Conservation (phyloP, 92 coral and sea anemone genomes). For the Micromussa lordhowensis region DNA sequence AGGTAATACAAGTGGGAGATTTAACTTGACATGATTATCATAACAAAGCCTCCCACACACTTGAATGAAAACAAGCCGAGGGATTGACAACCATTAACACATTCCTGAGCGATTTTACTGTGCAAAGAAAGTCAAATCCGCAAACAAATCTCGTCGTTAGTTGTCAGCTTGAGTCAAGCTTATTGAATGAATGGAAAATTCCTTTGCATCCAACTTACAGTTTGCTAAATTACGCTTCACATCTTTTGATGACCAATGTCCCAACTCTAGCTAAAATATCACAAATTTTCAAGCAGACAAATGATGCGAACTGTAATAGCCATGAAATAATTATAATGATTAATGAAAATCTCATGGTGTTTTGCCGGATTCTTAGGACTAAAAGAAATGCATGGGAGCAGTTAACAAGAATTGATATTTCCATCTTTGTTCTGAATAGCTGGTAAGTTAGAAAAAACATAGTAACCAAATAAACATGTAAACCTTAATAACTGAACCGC, state of each 20-base stretch:
- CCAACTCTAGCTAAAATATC: neutral
- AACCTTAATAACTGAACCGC: too few species aligned
- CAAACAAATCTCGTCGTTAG: constrained; percentile 14
- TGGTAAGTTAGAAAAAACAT: neutral
- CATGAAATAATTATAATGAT: neutral
- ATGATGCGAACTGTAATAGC: neutral
- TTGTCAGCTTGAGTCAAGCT: constrained; percentile 26
- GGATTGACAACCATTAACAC: constrained; percentile 22
- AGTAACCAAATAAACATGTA: neutral
- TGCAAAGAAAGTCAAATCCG: constrained; percentile 21
- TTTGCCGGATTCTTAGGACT: neutral
- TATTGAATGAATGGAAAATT: constrained; percentile 16
- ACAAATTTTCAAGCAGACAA: neutral
- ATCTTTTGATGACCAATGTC: neutral
- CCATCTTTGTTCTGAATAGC: neutral
- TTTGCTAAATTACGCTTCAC: neutral
- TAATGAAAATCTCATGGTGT: too few species aligned
- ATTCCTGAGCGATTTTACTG: constrained; percentile 32
- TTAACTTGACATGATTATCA: constrained; percentile 30
- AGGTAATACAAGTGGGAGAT: neutral
- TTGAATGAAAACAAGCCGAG: neutral
- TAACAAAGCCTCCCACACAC: constrained; percentile 45
- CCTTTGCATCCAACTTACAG: constrained; percentile 26
- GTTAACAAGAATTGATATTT: neutral
- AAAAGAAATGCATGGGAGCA: neutral